Evolutionary conservation across 2,797 vertebrate species (phyloP).

Genomic region (Xiphophorus birchmanni): DNA sequence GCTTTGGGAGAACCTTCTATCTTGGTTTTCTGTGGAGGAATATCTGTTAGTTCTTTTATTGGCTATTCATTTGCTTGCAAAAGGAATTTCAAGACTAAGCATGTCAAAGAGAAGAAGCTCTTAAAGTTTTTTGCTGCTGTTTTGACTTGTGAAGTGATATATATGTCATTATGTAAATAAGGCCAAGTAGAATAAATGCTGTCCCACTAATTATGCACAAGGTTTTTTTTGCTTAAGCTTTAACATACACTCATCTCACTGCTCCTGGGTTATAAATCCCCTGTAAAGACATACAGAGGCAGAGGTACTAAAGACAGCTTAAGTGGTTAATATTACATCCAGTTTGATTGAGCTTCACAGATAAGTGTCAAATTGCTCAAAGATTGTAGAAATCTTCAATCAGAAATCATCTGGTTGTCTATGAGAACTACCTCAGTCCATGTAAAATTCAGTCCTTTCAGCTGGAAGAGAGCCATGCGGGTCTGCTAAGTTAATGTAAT

Average conservation of each 20-base stretch:
- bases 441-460: constrained; percentile 83
- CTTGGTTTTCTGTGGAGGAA: neutral
- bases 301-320: constrained; percentile 87
- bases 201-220: constrained; percentile 22
- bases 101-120: neutral
- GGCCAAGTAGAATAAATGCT: constrained; percentile 87
- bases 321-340: constrained; percentile 88
- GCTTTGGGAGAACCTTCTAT: neutral
- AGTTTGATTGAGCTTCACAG: constrained; percentile 88
- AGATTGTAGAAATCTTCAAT: constrained; percentile 86
- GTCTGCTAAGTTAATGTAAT: constrained; percentile 84
- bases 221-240: constrained; percentile 25
- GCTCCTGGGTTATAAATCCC: constrained; percentile 80
- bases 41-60: neutral
- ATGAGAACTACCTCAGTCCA: constrained; percentile 84
- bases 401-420: constrained; percentile 85
- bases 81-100: neutral
- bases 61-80: neutral
- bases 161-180: constrained; percentile 92
- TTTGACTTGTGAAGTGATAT: constrained; percentile 73
- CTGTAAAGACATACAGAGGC: constrained; percentile 87
- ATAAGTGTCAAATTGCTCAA: constrained; percentile 89
- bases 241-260: constrained; percentile 12
- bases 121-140: neutral
- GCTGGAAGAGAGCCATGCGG: neutral